Conservation (phyloP, 2,888 invertebrate genomes). For the Ectobius pallidus region DNA sequence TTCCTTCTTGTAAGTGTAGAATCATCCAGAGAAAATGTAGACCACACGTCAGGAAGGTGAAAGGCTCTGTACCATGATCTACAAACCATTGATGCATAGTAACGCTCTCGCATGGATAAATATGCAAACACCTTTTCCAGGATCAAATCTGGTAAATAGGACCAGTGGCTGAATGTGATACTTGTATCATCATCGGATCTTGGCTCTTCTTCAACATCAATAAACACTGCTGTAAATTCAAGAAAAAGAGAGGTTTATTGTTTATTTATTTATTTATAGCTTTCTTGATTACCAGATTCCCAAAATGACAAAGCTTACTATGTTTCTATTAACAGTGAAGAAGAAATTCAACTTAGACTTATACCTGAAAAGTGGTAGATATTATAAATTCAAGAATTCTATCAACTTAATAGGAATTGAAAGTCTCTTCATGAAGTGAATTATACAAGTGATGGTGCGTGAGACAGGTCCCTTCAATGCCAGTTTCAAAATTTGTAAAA, state of each 20-base stretch:
- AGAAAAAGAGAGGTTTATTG: not conserved
- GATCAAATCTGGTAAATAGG: conserved; percentile 71
- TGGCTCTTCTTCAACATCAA: conserved; percentile 56
- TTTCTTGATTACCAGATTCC: too few species aligned
- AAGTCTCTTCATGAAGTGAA: too few species aligned
- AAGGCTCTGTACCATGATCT: conserved; percentile 71
- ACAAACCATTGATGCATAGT: conserved; percentile 75
- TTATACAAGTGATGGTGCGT: too few species aligned
- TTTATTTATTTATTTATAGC: not conserved
- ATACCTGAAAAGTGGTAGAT: too few species aligned
- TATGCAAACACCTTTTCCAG: conserved; percentile 73
- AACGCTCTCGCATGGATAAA: conserved; percentile 70
- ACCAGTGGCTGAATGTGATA: conserved; percentile 66
- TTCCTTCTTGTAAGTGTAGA: conserved; percentile 73
- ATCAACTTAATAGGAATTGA: too few species aligned
- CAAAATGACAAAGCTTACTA: too few species aligned
- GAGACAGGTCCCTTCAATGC: too few species aligned
- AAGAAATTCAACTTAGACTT: too few species aligned
- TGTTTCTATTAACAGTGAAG: too few species aligned
- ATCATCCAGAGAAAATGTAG: conserved; percentile 73
- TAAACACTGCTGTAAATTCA: conserved; percentile 56
- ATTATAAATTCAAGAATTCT: too few species aligned
- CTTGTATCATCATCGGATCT: conserved; percentile 53
- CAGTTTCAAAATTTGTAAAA: too few species aligned
- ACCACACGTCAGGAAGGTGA: conserved; percentile 77